Conservation (phyloP, 1,140 invertebrate genomes). For the Saxidomus purpurata region DNA sequence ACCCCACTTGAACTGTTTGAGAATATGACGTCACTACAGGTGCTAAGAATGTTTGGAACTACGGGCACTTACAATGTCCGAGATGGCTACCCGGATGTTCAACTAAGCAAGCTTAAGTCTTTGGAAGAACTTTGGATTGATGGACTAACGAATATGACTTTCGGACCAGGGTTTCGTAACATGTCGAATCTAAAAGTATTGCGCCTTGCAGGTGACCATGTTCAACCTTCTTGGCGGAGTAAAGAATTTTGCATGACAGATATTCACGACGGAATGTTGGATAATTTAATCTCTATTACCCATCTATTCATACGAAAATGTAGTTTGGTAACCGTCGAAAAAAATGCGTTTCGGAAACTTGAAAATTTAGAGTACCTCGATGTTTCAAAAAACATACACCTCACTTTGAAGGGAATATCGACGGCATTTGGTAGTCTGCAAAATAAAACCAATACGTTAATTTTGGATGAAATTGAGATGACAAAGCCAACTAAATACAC, state of each 20-base stretch:
- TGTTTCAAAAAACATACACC: slow-evolving; percentile 7
- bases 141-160: slow-evolving; percentile 1
- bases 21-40: not conserved
- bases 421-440: not conserved
- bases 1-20: not conserved
- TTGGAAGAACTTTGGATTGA: slow-evolving; percentile 46
- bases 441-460: not conserved
- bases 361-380: slow-evolving; percentile 37
- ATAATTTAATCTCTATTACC: slow-evolving; percentile 21
- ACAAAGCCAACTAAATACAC: not conserved
- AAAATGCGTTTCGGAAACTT: not conserved
- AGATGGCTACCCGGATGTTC: slow-evolving; percentile 23
- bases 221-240: slow-evolving; percentile 17
- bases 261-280: not conserved
- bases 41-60: slow-evolving; percentile 50
- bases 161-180: slow-evolving; percentile 19
- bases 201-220: slow-evolving; percentile 22
- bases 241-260: slow-evolving; percentile 18
- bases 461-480: slow-evolving; percentile 15
- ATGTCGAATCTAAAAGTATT: slow-evolving; percentile 11
- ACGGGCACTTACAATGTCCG: slow-evolving; percentile 3
- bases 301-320: slow-evolving; percentile 24
- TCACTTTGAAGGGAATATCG: not conserved
- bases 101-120: not conserved
- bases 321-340: not conserved